Evolutionary conservation across 2,888 invertebrate genomes (phyloP).

Genomic region (Rotaria magnacalcarata): DNA sequence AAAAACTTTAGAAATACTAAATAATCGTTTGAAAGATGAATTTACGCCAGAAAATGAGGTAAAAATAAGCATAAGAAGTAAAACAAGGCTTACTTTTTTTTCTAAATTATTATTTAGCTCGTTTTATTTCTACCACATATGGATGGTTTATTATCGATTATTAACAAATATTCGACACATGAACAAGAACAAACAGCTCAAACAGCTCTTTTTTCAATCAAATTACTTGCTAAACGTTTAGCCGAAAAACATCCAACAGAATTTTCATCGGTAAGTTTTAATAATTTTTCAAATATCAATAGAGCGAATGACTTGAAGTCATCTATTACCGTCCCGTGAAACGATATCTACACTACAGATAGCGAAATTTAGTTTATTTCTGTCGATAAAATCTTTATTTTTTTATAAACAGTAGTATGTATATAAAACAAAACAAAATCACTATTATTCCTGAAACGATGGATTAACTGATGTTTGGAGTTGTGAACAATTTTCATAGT

Average conservation of each 20-base stretch:
- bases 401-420: too few species aligned
- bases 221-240: conserved; percentile 72
- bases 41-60: conserved; percentile 44
- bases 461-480: neutral
- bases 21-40: conserved; percentile 1
- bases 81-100: conserved; percentile 51
- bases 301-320: too few species aligned
- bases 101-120: neutral
- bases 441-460: neutral
- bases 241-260: conserved; percentile 68
- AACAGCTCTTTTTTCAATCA: conserved; percentile 75
- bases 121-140: conserved; percentile 12
- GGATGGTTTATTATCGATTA: conserved; percentile 47
- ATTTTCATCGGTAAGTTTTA: conserved; percentile 60
- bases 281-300: too few species aligned
- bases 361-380: too few species aligned
- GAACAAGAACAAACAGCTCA: conserved; percentile 70
- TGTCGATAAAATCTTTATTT: too few species aligned
- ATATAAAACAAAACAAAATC: too few species aligned
- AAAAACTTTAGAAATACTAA: neutral
- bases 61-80: conserved; percentile 49
- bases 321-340: too few species aligned
- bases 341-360: too few species aligned
- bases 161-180: conserved; percentile 62
- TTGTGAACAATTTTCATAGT: neutral